phyloP scores from a whole-genome alignment of 2,797 vertebrate genomes.

The Delichon dasypus region DNA sequence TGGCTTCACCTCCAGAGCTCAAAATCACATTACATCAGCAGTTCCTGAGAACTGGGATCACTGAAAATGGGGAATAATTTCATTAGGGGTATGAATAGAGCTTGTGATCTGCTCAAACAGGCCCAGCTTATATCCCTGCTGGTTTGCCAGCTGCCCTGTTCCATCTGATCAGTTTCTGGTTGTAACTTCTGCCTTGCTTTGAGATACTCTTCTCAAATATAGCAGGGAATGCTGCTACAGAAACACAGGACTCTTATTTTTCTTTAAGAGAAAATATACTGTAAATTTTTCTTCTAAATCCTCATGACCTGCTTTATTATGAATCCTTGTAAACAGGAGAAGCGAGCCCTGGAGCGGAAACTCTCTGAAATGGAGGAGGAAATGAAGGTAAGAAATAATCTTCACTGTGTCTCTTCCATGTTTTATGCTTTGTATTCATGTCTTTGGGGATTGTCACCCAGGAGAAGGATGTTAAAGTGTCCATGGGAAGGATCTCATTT shows the following conservation, averaged over 20 bases:
- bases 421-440: background rate
- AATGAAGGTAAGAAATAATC: constrained; percentile 85
- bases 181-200: background rate
- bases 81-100: background rate
- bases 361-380: constrained; percentile 98
- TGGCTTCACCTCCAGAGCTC: background rate
- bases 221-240: background rate
- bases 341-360: constrained; percentile 89
- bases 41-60: background rate
- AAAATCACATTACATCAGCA: background rate
- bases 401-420: background rate
- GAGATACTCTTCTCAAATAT: background rate
- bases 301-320: background rate
- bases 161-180: background rate
- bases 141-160: background rate
- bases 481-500: background rate
- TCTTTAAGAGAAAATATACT: background rate
- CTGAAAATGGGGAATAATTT: background rate
- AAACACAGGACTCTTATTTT: background rate
- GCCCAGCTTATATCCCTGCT: background rate
- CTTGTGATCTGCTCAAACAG: background rate
- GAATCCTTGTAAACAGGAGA: constrained; percentile 82
- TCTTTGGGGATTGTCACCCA: background rate
- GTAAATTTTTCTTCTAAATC: background rate
- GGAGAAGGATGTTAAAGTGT: background rate